Percentiles rank a stretch among this genome's conserved stretches.
Conservation (phyloP, 2,797 vertebrate species). For the Phylloscopus collybita region DNA sequence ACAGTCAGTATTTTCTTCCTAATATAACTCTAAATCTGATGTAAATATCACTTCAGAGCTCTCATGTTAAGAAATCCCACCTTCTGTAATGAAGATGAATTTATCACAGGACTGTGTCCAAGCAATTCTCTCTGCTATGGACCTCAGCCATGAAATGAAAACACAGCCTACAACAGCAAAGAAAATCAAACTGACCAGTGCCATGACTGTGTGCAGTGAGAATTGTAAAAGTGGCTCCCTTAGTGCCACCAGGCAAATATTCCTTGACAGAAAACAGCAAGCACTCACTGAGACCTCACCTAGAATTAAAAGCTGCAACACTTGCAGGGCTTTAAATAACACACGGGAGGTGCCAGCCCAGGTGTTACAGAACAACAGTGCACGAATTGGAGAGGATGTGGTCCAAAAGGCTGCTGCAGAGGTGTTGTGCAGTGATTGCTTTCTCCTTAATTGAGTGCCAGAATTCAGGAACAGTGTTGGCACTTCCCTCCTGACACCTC, state of each 20-base stretch:
- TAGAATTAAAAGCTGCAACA: background rate
- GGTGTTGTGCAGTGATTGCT: accelerated
- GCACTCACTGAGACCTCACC: background rate
- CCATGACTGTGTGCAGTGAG: background rate
- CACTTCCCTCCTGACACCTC: background rate
- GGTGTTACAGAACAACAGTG: background rate
- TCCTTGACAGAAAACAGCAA: background rate
- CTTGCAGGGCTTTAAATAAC: background rate
- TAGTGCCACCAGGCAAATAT: background rate
- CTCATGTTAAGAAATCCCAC: background rate
- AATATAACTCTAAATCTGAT: background rate
- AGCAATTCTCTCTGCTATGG: background rate
- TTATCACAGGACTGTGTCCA: background rate
- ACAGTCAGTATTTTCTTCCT: background rate
- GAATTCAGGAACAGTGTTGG: background rate
- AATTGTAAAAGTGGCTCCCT: background rate
- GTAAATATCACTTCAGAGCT: background rate
- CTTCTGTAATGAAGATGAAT: background rate
- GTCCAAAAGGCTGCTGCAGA: background rate
- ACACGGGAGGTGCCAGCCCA: background rate
- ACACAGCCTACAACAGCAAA: background rate
- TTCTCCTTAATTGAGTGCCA: background rate
- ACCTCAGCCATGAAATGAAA: background rate
- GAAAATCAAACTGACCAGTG: background rate
- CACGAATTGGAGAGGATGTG: background rate